Evolutionary conservation across 2,888 invertebrate species (phyloP), one percentile per base, ranked within the genome.

Genomic region (Oithona nana): DNA sequence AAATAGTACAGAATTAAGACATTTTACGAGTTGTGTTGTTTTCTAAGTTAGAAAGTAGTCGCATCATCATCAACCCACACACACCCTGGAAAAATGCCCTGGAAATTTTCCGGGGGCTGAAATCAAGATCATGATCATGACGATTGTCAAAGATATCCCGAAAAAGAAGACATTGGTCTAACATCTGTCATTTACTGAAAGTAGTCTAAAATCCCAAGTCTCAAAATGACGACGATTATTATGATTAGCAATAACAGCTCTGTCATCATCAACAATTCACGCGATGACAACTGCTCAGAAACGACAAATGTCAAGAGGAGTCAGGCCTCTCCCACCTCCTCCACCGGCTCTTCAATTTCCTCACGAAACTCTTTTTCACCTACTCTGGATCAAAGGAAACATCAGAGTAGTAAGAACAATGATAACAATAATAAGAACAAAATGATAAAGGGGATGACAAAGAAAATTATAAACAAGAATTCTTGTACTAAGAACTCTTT

Each of bases 211-310:
- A 39, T 39, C n/a, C n/a, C n/a, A 39, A 16, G 39, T 16, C 39
- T 39, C 24, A 54, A 54, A 54, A 54, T 54, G 54, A 54, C 54
- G 54, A 54, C 54, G 24, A 54, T 54, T 54, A 54, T 54, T 24
- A 54, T 54, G 54, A 54, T 54, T 26, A 54, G 54, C 26, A 54
- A 54, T 54, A 26, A 54, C 26, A 24, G 24, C 11, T 54, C 54
- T 26, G 54, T 54, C 24, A 54, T 54, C 26, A 54, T 54, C 20
- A 54, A 54, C 26, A 20, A 20, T 20, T 6, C 54, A 24, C 22
- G 24, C 26, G 26, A 54, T 54, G 24, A 26, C 24, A 26, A 54
- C 11, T 20, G 16, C 39, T 39, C 16, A 16, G 39, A 39, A 39
- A 16, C 6, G 16, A 16, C 6, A 11, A 39, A 39, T 16, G 16